Percentiles rank a stretch among this genome's conserved stretches.
Conservation (phyloP, 2,888 invertebrate genomes). For the Erebia ligea region DNA sequence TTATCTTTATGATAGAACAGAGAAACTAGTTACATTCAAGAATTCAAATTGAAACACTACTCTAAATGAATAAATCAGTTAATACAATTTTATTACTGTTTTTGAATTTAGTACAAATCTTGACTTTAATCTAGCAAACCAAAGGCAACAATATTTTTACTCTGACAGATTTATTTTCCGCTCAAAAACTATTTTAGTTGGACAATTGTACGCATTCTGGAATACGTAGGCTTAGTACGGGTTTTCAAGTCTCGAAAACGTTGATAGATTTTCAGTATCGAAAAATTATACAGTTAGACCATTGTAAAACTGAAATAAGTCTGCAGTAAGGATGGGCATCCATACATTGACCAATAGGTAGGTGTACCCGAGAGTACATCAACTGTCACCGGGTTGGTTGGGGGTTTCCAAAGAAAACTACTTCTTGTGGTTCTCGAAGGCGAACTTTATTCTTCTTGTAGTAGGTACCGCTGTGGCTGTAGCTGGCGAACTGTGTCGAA, state of each 20-base stretch:
- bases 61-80: background rate
- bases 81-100: background rate
- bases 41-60: background rate
- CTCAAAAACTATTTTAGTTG: constrained; percentile 4
- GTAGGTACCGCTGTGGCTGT: too few relatives aligned
- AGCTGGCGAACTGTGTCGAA: too few relatives aligned
- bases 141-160: background rate
- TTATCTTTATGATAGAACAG: too few relatives aligned
- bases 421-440: too few relatives aligned
- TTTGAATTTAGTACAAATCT: background rate
- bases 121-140: constrained; percentile 15
- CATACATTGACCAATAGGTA: too few relatives aligned
- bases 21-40: background rate
- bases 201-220: constrained; percentile 4
- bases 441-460: too few relatives aligned
- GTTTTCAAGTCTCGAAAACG: background rate
- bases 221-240: background rate
- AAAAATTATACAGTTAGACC: background rate
- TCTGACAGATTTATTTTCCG: constrained; percentile 14
- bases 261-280: background rate
- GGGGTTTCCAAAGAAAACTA: too few relatives aligned
- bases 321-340: too few relatives aligned
- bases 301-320: too few relatives aligned
- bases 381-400: too few relatives aligned
- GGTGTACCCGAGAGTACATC: too few relatives aligned